Evolutionary conservation across 2,113 vertebrate species (phyloP).

Genomic region (Melanerpes formicivorus): DNA sequence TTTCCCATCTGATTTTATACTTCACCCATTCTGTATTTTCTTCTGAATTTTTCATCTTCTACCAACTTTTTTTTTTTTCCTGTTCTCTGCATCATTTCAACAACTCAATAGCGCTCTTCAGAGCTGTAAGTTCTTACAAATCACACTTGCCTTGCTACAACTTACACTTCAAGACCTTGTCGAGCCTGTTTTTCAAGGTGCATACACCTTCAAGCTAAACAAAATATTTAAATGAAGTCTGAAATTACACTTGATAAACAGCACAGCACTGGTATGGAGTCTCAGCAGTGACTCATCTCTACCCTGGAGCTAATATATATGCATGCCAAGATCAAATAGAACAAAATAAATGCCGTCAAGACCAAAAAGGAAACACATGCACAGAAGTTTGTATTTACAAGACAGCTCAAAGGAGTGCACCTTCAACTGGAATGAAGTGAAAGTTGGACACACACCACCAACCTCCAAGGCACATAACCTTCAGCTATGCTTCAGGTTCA

Average conservation of each 20-base stretch:
- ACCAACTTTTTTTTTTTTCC: background rate
- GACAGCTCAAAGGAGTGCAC: background rate
- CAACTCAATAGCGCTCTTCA: background rate
- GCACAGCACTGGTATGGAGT: constrained; percentile 2
- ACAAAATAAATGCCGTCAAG: constrained; percentile 37
- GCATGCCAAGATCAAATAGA: constrained; percentile 30
- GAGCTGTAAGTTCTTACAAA: background rate
- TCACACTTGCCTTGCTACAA: background rate
- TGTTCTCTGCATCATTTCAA: background rate
- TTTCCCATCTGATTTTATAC: background rate
- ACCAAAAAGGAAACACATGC: background rate
- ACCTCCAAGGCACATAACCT: constrained; percentile 1
- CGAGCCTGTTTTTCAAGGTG: constrained; percentile 33
- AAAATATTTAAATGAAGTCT: constrained; percentile 60
- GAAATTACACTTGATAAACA: constrained; percentile 60
- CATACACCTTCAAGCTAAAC: constrained; percentile 62
- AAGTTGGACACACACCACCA: background rate
- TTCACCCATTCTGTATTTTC: background rate
- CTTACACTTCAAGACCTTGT: constrained; percentile 16
- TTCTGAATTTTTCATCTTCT: background rate
- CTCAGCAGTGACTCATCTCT: constrained; percentile 59
- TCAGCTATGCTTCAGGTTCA: constrained; percentile 28
- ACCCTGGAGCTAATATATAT: background rate
- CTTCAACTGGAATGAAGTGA: background rate
- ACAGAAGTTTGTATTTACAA: background rate